Percentiles rank a stretch among this genome's conserved stretches.
These are phyloP conservation scores for Ophthalmolycus amberensis DNA, from an alignment of 2,113 vertebrate genomes.

Conservation along the genomic window DNA sequence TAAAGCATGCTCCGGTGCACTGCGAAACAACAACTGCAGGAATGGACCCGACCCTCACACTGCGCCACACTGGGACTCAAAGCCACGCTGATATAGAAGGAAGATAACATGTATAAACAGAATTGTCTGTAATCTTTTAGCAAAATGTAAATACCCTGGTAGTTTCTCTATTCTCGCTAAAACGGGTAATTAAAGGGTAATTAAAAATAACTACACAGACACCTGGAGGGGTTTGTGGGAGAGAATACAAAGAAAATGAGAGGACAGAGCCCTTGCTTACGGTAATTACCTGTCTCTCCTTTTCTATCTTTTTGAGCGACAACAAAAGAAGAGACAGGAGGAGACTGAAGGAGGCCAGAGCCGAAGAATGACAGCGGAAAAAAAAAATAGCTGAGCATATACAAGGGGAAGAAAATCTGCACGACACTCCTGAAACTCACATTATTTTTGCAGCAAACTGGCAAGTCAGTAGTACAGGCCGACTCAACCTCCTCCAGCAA, in stretches of 20 bases:
- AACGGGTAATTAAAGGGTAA: slow-evolving; percentile 33
- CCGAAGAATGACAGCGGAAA: neutral
- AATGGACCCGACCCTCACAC: slow-evolving; percentile 31
- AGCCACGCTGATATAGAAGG: neutral
- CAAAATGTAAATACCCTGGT: slow-evolving; percentile 4
- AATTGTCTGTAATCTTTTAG: neutral
- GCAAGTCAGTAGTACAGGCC: slow-evolving; percentile 38
- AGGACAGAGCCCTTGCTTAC: slow-evolving; percentile 19
- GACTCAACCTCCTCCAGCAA: slow-evolving; percentile 41
- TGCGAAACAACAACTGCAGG: slow-evolving; percentile 67
- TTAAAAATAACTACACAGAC: slow-evolving; percentile 53
- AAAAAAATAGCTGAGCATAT: slow-evolving; percentile 15
- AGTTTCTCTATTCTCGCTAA: slow-evolving; percentile 17
- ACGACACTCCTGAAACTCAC: slow-evolving; percentile 46
- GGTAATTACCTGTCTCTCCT: slow-evolving; percentile 58
- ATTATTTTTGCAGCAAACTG: slow-evolving; percentile 52
- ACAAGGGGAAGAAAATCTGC: slow-evolving; percentile 9
- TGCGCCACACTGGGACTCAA: slow-evolving; percentile 34
- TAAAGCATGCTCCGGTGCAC: slow-evolving; percentile 70
- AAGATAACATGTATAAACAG: slow-evolving; percentile 1
- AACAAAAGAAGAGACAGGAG: slow-evolving; percentile 28
- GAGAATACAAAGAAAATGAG: slow-evolving; percentile 48
- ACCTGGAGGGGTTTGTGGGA: slow-evolving; percentile 20
- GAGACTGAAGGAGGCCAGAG: neutral
- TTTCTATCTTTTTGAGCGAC: slow-evolving; percentile 35